A percentile compares a stretch with the other conserved stretches of the same genome.
Conservation (phyloP, 2,797 vertebrate genomes). For the Nasua narica region DNA sequence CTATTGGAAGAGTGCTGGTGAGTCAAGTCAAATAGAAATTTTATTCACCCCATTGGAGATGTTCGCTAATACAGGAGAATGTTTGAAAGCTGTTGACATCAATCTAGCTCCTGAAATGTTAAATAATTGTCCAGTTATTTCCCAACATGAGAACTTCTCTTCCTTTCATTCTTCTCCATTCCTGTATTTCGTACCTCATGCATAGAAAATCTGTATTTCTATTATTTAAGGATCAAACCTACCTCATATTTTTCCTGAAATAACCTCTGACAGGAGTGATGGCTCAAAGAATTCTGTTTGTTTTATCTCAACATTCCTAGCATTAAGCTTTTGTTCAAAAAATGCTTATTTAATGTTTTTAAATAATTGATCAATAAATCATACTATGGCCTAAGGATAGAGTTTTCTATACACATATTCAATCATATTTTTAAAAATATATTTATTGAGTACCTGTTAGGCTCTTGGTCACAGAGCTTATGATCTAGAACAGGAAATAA, state of each 20-base stretch:
- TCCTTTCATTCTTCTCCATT: not conserved
- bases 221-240: not conserved
- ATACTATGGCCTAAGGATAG: not conserved
- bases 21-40: slow-evolving; percentile 11
- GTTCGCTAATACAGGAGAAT: not conserved
- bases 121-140: not conserved
- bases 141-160: not conserved
- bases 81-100: not conserved
- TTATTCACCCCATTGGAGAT: not conserved
- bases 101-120: not conserved
- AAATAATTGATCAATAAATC: not conserved
- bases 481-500: not conserved
- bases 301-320: not conserved
- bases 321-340: not conserved
- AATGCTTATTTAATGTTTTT: not conserved
- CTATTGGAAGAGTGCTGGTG: not conserved
- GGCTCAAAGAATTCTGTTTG: not conserved
- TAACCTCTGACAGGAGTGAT: not conserved
- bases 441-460: not conserved
- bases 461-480: not conserved
- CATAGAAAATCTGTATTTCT: not conserved
- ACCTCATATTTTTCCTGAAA: not conserved
- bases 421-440: not conserved
- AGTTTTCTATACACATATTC: not conserved
- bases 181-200: not conserved